Percentiles rank a stretch among this genome's conserved stretches.
phyloP scores from a whole-genome alignment of 2,888 invertebrate species.

The Sesamia inferens region DNA sequence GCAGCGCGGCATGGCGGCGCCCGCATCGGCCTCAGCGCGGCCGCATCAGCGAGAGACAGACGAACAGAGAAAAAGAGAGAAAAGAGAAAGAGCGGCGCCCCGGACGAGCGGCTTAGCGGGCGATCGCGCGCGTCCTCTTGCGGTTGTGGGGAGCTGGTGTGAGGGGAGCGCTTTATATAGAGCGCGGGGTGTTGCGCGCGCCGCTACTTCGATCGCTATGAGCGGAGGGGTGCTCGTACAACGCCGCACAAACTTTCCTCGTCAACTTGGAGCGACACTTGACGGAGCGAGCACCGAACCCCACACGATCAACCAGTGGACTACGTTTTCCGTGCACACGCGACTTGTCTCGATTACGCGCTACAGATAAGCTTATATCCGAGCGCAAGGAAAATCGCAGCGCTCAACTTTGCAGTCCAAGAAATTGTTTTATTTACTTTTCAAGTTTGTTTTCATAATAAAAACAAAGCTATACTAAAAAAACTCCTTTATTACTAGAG shows the following conservation, averaged over 20 bases:
- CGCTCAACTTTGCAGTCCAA: constrained; percentile 21
- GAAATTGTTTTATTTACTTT: constrained; percentile 55
- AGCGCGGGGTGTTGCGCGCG: constrained; percentile 83
- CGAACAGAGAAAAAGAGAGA: constrained; percentile 89
- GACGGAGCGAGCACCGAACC: constrained; percentile 70
- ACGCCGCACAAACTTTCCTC: constrained; percentile 81
- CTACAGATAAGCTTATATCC: constrained; percentile 38
- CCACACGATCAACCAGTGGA: constrained; percentile 85
- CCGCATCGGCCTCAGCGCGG: constrained; percentile 89
- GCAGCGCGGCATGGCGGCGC: constrained; percentile 96
- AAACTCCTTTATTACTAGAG: constrained; percentile 14
- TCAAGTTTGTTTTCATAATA: constrained; percentile 40
- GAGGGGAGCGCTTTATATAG: constrained; percentile 87
- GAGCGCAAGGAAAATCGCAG: constrained; percentile 31
- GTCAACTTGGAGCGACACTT: constrained; percentile 83
- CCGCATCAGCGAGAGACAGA: constrained; percentile 89
- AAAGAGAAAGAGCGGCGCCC: constrained; percentile 89
- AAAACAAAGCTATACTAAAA: constrained; percentile 28
- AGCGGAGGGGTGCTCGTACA: constrained; percentile 72
- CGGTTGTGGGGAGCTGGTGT: constrained; percentile 88
- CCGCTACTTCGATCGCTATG: constrained; percentile 84
- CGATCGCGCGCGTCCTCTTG: constrained; percentile 90
- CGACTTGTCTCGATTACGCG: constrained; percentile 48
- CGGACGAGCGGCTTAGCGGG: constrained; percentile 87
- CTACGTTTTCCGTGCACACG: constrained; percentile 62